phyloP scores from a whole-genome alignment of 2,113 vertebrate species.

The Sialia sialis region DNA sequence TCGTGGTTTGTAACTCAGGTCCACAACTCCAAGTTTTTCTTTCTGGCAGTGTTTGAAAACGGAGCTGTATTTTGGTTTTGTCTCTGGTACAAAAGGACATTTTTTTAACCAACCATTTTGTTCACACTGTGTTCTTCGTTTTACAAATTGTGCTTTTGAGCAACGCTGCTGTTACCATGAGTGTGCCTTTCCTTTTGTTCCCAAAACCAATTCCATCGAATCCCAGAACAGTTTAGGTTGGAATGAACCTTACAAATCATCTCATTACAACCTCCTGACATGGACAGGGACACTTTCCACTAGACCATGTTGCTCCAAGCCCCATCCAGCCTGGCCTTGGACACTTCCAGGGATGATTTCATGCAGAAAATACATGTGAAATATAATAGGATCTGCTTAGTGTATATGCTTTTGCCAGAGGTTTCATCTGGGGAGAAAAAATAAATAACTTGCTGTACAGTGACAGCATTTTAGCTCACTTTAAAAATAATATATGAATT shows the following conservation, averaged over 20 bases:
- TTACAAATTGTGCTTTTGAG: background rate
- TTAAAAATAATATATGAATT: background rate
- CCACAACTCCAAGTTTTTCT: accelerated
- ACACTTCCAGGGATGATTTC: background rate
- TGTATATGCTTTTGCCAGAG: background rate
- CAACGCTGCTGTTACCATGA: background rate
- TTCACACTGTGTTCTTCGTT: accelerated
- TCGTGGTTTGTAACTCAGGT: accelerated
- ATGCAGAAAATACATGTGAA: background rate
- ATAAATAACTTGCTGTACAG: background rate
- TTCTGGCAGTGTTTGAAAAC: background rate
- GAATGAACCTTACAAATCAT: background rate
- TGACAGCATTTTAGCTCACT: background rate
- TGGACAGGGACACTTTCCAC: background rate
- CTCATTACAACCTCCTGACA: background rate
- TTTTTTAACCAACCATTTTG: background rate
- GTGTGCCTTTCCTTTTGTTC: background rate
- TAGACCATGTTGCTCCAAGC: background rate
- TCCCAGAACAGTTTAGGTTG: background rate
- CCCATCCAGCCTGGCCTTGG: background rate
- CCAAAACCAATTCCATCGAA: background rate
- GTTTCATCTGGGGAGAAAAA: background rate
- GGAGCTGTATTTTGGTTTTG: accelerated
- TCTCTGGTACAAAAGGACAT: accelerated
- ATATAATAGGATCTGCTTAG: background rate